These are phyloP conservation scores for Junonia oenone DNA, from an alignment of 2,888 invertebrate genomes.

Conservation along the genomic window DNA sequence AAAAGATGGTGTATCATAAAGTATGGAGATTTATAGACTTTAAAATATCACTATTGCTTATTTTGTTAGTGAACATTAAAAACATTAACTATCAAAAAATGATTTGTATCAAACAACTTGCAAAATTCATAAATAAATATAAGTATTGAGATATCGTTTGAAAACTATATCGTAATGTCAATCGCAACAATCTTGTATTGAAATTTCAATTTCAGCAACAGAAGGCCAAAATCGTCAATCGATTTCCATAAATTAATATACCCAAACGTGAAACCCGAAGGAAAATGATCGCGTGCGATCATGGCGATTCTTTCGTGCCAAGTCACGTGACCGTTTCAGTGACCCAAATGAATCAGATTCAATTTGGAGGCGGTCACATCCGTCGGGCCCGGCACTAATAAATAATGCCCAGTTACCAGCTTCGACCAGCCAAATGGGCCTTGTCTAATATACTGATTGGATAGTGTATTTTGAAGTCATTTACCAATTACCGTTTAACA, in stretches of 20 bases:
- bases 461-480: conserved; percentile 4
- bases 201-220: not conserved
- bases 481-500: not conserved
- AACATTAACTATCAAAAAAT: too few relatives aligned
- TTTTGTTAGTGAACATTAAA: too few relatives aligned
- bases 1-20: too few relatives aligned
- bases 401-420: conserved; percentile 55
- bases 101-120: too few relatives aligned
- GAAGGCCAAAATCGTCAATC: not conserved
- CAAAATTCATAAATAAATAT: too few relatives aligned
- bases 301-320: conserved; percentile 6
- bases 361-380: conserved; percentile 55
- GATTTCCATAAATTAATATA: conserved; percentile 1
- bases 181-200: not conserved
- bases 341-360: conserved; percentile 62
- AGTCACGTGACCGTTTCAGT: conserved; percentile 64
- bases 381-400: conserved; percentile 48
- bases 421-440: conserved; percentile 1
- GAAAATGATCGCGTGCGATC: not conserved
- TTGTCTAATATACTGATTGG: conserved; percentile 11
- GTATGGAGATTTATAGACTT: too few relatives aligned
- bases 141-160: not conserved
- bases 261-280: not conserved
- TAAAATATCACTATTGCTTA: too few relatives aligned
- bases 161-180: not conserved